Conservation (phyloP, 2,888 invertebrate genomes). For the Empis livida region DNA sequence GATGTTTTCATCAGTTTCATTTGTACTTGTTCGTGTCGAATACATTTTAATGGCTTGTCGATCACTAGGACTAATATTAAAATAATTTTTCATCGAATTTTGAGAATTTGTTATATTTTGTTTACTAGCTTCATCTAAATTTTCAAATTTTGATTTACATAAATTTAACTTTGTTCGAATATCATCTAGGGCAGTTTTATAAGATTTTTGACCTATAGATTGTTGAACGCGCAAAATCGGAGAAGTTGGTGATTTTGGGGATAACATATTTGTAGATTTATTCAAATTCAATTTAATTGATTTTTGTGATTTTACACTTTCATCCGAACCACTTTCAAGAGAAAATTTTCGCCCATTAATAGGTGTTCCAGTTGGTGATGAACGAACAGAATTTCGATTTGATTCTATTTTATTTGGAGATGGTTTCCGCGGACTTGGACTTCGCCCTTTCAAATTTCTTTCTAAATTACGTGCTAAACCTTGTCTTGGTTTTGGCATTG, state of each 20-base stretch:
- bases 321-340: slow-evolving; percentile 6
- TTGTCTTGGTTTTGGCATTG: neutral
- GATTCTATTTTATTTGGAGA: too few relatives aligned
- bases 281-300: neutral
- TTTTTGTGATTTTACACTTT: neutral
- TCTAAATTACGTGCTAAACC: neutral
- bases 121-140: slow-evolving; percentile 28
- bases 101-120: slow-evolving; percentile 28
- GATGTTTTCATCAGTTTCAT: slow-evolving; percentile 1
- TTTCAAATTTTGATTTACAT: slow-evolving; percentile 32
- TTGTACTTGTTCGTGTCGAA: slow-evolving; percentile 14
- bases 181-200: slow-evolving; percentile 29
- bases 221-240: slow-evolving; percentile 16
- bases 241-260: slow-evolving; percentile 12
- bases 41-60: slow-evolving; percentile 12
- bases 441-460: neutral
- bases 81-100: slow-evolving; percentile 30
- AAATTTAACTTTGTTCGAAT: slow-evolving; percentile 30
- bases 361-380: neutral
- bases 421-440: too few relatives aligned
- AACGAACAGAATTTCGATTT: too few relatives aligned
- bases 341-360: slow-evolving; percentile 9
- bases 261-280: slow-evolving; percentile 7
- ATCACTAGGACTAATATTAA: slow-evolving; percentile 15
- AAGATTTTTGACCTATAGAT: slow-evolving; percentile 22